Percentiles rank a stretch among this genome's conserved stretches.
Conservation (phyloP, 1,140 invertebrate species). For the Papilio aristodemus region DNA sequence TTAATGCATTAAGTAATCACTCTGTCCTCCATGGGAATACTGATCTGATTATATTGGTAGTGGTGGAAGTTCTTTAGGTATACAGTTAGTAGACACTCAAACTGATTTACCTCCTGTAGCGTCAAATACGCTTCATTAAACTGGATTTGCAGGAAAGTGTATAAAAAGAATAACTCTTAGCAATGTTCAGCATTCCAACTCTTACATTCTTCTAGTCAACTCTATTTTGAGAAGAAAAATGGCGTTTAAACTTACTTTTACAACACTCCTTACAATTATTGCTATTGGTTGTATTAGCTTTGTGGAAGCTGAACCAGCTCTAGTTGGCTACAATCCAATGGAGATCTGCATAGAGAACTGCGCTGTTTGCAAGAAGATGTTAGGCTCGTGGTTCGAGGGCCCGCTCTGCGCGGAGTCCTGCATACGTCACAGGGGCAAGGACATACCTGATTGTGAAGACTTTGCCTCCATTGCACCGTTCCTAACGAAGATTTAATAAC, state of each 20-base stretch:
- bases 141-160: background rate
- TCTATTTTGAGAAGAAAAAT: too few species aligned
- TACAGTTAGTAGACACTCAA: background rate
- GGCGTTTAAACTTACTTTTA: too few species aligned
- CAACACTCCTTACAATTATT: too few species aligned
- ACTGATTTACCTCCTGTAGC: background rate
- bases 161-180: background rate
- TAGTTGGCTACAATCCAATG: slow-evolving; percentile 7
- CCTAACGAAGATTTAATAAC: slow-evolving; percentile 14
- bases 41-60: background rate
- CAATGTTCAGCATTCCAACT: background rate
- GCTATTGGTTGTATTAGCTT: background rate
- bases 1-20: background rate
- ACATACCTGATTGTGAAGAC: slow-evolving; percentile 7
- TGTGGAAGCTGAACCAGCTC: background rate
- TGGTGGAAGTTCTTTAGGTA: background rate
- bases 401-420: slow-evolving; percentile 9
- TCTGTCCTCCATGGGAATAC: background rate
- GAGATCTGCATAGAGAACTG: slow-evolving; percentile 19
- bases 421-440: slow-evolving; percentile 10
- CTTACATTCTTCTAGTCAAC: background rate
- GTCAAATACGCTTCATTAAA: slow-evolving; percentile 4
- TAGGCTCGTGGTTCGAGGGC: slow-evolving; percentile 4
- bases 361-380: slow-evolving; percentile 22
- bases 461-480: slow-evolving; percentile 17